Percentiles rank a stretch among this genome's conserved stretches.
Conservation (phyloP, 64 coral and sea anemone genomes). For the Astreopora myriophthalma region DNA sequence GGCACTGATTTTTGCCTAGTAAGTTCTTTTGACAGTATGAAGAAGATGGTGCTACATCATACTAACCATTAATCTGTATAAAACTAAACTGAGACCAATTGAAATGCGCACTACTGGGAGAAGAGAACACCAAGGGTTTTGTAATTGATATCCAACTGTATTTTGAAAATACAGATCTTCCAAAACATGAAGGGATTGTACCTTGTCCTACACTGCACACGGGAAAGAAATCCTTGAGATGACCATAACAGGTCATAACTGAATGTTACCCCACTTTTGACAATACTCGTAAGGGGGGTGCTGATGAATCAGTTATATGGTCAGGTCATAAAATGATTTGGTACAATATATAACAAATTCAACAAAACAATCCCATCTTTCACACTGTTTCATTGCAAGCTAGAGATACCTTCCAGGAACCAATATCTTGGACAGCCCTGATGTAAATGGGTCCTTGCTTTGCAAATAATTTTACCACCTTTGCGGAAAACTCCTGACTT, state of each 20-base stretch:
- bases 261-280: neutral
- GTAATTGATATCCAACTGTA: too few relatives aligned
- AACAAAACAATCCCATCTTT: neutral
- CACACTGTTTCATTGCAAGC: neutral
- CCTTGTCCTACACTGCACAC: neutral
- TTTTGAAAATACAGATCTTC: too few relatives aligned
- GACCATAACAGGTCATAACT: neutral
- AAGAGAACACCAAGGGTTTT: too few relatives aligned
- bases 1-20: too few relatives aligned
- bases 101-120: too few relatives aligned
- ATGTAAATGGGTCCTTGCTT: constrained; percentile 8
- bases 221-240: neutral
- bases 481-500: neutral
- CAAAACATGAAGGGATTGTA: too few relatives aligned
- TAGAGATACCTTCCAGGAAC: neutral
- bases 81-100: too few relatives aligned
- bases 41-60: too few relatives aligned
- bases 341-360: neutral
- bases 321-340: neutral
- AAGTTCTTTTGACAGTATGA: too few relatives aligned
- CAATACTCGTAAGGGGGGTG: neutral
- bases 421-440: constrained; percentile 11
- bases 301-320: neutral
- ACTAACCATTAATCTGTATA: too few relatives aligned
- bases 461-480: constrained; percentile 18